Evolutionary conservation across 2,113 vertebrate genomes (phyloP), one percentile per base, ranked within the genome.

Genomic region (Psilopogon haemacephalus): DNA sequence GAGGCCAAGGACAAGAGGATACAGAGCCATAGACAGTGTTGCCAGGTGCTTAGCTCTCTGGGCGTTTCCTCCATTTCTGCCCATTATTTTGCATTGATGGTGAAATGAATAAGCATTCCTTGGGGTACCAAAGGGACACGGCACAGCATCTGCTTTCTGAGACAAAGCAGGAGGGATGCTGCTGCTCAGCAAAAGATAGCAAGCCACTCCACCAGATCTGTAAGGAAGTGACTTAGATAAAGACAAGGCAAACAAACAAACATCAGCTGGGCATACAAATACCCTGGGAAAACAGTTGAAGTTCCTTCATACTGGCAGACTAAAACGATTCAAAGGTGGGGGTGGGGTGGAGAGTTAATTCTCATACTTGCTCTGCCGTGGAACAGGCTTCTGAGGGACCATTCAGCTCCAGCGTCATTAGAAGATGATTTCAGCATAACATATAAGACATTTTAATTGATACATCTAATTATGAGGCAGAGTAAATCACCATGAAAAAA

Each of bases 11-110:
- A 59, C 69, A 80, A 64, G 74, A 69, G 30, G 48, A 59, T 27
- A 70, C 37, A 32, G 0, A 1, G 54, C 54, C 1, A 2, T 0
- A 0, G 62, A 24, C 68, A 54, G 0, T 8, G 32, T 5, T 76
- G 50, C 55, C 68, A 70, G 63, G 50, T 70, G 80, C 24, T 68
- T 55, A 5, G 16, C 19, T 46, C 48, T 87, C 72, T 54, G 2
- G 6, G 4, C 33, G 28, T 35, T 68, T 52, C 62, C 77, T 73
- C 60, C 42, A 77, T 20, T 27, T 63, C 79, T 64, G 52, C 37
- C 26, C 78, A 52, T 62, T 55, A 79, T 73, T 72, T 55, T 9
- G 15, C 54, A 62, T 7, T 50, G 81, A 50, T 23, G 17, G 46
- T 27, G 54, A 72, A 76, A 52, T 58, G 54, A 30, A 56, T 42